Conservation (phyloP, 2,113 vertebrate genomes). For the Gopherus flavomarginatus region DNA sequence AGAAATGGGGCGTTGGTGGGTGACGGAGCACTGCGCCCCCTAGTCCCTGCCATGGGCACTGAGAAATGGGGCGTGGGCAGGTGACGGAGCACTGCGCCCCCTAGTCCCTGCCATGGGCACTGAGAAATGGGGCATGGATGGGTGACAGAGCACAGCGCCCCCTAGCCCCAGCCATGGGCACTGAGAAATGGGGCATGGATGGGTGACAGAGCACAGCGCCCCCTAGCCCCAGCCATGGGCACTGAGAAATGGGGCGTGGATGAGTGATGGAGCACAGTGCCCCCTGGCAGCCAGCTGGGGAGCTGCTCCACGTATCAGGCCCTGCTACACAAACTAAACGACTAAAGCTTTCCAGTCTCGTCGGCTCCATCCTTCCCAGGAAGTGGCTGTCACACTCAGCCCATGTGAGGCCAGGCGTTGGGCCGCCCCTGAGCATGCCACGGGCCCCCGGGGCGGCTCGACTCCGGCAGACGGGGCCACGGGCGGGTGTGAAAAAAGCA, state of each 20-base stretch:
- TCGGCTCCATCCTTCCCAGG: not conserved
- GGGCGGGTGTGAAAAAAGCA: not conserved
- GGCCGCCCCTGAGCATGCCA: not conserved
- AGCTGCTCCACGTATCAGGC: not conserved
- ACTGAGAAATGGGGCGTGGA: too few relatives aligned
- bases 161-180: not conserved
- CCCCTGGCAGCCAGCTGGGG: not conserved
- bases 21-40: not conserved
- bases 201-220: too few relatives aligned
- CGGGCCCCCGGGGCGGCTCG: not conserved
- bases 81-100: too few relatives aligned
- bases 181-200: too few relatives aligned
- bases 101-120: too few relatives aligned
- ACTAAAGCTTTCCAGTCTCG: not conserved
- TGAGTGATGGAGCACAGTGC: too few relatives aligned
- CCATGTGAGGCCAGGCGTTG: not conserved
- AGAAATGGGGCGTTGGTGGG: slow-evolving; percentile 20
- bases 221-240: too few relatives aligned
- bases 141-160: too few relatives aligned
- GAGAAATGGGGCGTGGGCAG: too few relatives aligned
- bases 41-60: too few relatives aligned
- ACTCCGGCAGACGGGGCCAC: not conserved
- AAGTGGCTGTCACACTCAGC: not conserved
- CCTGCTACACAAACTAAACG: not conserved
- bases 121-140: too few relatives aligned